Base-by-base conservation (phyloP, 2,113 vertebrate genomes). In the Centropus bengalensis region DNA sequence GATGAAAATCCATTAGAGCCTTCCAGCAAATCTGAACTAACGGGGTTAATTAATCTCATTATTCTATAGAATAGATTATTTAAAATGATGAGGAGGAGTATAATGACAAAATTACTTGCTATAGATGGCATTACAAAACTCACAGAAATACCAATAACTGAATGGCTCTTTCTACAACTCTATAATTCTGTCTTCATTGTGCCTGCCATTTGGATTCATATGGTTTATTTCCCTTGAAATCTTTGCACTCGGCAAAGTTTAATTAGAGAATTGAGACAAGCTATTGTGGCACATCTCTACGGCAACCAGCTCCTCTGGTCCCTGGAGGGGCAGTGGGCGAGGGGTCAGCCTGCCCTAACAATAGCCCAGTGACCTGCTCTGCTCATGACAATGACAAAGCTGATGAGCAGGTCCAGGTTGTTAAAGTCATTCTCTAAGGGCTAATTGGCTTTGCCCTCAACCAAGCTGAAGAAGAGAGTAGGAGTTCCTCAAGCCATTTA, bases 11-110 rank as follows among this genome's bases (percentile, higher is more conserved):
- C 73, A 82, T 89, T 82, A 64, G 42, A 24, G 38, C 87, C n/a
- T 79, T 79, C 80, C 59, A 82, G 67, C 59, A 91, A 82, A 73
- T 94, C 36, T 63, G 74, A 87, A 91, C 82, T 87, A 85, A 95
- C 85, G 64, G 73, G 64, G 86, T 93, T 94, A 82, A 95, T 96
- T 93, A 82, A 91, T 86, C 76, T 75, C 44, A 2, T 83, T 88
- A 75, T 90, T 88, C 76, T 67, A 33, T 63, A 70, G 92, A 90
- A 68, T 33, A 74, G 58, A 49, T 58, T 92, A 49, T 95, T 83
- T 78, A 83, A 88, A 90, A 63, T 38, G 71, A 63, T 55, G 74
- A 79, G 68, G 55, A 87, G 42, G 78, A 88, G n/a, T 33, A 28
- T 78, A 84, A 91, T 60, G 92, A 86, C 42, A 91, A 70, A 77